Evolutionary conservation across 2,888 invertebrate species (phyloP), one percentile per base, ranked within the genome.

Genomic region (Lissocephala sabroskyi): DNA sequence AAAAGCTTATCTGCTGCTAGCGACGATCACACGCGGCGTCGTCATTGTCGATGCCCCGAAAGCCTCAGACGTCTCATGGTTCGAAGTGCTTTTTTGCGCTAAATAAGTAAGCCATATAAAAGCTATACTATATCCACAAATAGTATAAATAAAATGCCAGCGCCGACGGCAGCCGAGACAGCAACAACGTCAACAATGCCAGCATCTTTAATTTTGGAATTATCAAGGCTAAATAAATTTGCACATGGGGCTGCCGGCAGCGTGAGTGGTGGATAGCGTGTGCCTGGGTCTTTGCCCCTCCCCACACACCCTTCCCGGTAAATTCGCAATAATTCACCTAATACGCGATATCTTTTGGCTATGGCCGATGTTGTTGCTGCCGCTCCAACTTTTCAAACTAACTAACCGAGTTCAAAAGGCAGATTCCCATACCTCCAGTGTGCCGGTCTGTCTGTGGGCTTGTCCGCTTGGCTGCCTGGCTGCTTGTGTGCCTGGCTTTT

Each of bases 141-240:
- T 23, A 7, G 7, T 23, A 23, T 23, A 23, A 23, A 23, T 23
- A 23, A 5, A 23, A 5, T 29, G 29, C 29, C 29, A 9, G 28
- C 28, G 9, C 28, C 41, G 29, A 41, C 16, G 13, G 16, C 16
- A 41, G 29, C 18, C 26, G 19, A 17, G 29, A 16, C 10, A 41
- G 30, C 6, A 41, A 28, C 28, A 29, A 14, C 42, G 29, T 3
- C 18, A n/a, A 42, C 23, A 32, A 18, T 14, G 37, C 14, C 5
- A 52, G 35, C 42, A 47, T 54, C 62, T 74, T 63, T 54, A 70
- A 60, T 60, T 65, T 74, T 42, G 46, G 52, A 62, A 52, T 49
- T 54, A 74, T 71, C 70, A 71, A 75, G 70, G 70, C 58, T 71
- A 75, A 71, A 70, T 75, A 66, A 75, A 70, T 70, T 70, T 64